A percentile compares a stretch with the other conserved stretches of the same genome.
These are phyloP conservation scores for Xenopus laevis DNA, from an alignment of 2,113 vertebrate species.

Conservation along the genomic window DNA sequence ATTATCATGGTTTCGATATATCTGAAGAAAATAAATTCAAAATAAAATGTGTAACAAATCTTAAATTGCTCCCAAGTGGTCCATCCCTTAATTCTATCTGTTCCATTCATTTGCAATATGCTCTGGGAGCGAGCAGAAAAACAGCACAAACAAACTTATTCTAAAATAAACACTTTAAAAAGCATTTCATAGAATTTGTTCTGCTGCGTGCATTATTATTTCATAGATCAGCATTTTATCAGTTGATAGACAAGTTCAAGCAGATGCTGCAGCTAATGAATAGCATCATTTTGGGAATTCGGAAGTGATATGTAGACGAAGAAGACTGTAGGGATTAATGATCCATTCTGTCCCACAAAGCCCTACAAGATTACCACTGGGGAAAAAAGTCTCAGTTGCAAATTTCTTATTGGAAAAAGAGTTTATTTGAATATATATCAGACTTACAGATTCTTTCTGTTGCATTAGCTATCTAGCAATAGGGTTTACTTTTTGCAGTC, in stretches of 20 bases:
- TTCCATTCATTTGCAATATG: background rate
- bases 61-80: background rate
- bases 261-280: constrained; percentile 41
- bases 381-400: constrained; percentile 17
- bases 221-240: constrained; percentile 46
- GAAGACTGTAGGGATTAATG: constrained; percentile 44
- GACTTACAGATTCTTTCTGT: no score
- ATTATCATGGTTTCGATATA: no score
- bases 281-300: constrained; percentile 41
- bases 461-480: no score
- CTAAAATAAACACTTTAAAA: constrained; percentile 5
- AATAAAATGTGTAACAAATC: no score
- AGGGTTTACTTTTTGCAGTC: no score
- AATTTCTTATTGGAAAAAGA: background rate
- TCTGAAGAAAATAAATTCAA: no score
- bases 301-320: constrained; percentile 45
- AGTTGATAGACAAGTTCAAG: constrained; percentile 46
- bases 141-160: background rate
- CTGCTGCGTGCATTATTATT: constrained; percentile 27
- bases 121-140: background rate
- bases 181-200: constrained; percentile 10
- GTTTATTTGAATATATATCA: no score
- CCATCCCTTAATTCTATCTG: background rate
- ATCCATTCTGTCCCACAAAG: constrained; percentile 43
- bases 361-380: constrained; percentile 34